Percentiles rank a stretch among this genome's conserved stretches.
Evolutionary conservation across 2,888 invertebrate species (phyloP).

Genomic region (Drosophila mettleri): DNA sequence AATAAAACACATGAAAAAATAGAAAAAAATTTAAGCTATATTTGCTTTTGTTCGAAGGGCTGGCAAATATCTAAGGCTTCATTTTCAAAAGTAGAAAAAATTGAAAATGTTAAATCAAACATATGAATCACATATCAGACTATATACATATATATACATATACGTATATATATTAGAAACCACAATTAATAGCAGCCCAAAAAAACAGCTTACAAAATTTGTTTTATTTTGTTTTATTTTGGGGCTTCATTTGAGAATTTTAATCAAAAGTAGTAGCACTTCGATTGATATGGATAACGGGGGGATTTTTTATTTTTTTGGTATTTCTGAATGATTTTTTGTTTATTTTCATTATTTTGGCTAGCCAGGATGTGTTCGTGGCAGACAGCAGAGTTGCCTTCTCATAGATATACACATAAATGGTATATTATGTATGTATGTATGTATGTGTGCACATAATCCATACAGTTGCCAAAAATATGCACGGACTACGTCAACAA

Average conservation of each 20-base stretch:
- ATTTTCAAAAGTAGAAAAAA: conserved; percentile 44
- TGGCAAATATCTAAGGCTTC: conserved; percentile 74
- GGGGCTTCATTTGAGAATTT: conserved; percentile 62
- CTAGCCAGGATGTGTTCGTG: conserved; percentile 30
- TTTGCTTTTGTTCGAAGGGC: conserved; percentile 64
- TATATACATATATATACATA: neutral
- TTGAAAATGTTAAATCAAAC: conserved; percentile 50
- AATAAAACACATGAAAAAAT: conserved; percentile 43
- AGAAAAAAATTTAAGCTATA: conserved; percentile 63
- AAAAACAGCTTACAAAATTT: conserved; percentile 18
- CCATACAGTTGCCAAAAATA: conserved; percentile 17
- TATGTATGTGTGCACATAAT: neutral
- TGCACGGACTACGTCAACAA: conserved; percentile 25
- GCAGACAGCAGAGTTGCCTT: neutral
- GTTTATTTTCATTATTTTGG: conserved; percentile 11
- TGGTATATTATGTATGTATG: neutral
- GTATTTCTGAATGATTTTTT: conserved; percentile 8
- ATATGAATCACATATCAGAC: conserved; percentile 41
- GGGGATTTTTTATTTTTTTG: conserved; percentile 32
- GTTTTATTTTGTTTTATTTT: conserved; percentile 8
- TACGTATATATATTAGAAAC: conserved; percentile 65
- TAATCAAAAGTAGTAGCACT: conserved; percentile 82
- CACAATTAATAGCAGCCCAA: conserved; percentile 72
- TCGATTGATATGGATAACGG: conserved; percentile 78
- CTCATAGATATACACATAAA: conserved; percentile 12